Evolutionary conservation across 2,797 vertebrate genomes (phyloP), one percentile per base, ranked within the genome.

Genomic region (Pampus argenteus): DNA sequence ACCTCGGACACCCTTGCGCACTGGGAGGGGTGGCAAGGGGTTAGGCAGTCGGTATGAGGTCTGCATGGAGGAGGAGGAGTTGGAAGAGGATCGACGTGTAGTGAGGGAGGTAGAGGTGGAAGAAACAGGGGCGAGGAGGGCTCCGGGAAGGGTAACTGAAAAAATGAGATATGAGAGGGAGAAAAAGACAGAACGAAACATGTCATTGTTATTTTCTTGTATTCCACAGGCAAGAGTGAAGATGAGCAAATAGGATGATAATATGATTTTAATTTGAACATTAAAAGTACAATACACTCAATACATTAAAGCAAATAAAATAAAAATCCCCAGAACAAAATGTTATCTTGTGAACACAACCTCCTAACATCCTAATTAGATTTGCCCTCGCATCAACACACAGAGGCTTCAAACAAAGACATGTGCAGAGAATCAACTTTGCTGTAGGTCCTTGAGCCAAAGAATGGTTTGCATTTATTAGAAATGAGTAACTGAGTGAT

Each of bases 81-180:
- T 89, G 76, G 77, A 85, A 14, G 88, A 87, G 89, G 95, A 95
- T 87, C 93, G 92, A 49, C 93, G 94, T 45, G 92, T 92, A 49
- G 80, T 47, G 47, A 90, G 81, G 18, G 90, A 84, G 63, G 86
- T 80, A 83, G 95, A 95, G 83, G 95, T 87, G 84, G 93, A 91
- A 62, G 94, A 95, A 76, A 94, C 86, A 22, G 95, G 90, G 68
- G 91, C 88, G 58, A 95, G 94, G 74, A 90, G 93, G 20, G 88
- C 95, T 87, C 96, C 95, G 66, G 93, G 91, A 77, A 94, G 86
- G 52, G 95, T 93, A 90, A 96, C 97, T 99, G 87, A 76, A 86
- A 87, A 85, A 85, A 64, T 0, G 1, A 15, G 36, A 59, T 5
- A 50, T 2, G n/a, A 22, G 9, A 44, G 15, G 11, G n/a, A 25